Conservation (phyloP, 2,113 vertebrate species). For the Eubucco bourcierii region DNA sequence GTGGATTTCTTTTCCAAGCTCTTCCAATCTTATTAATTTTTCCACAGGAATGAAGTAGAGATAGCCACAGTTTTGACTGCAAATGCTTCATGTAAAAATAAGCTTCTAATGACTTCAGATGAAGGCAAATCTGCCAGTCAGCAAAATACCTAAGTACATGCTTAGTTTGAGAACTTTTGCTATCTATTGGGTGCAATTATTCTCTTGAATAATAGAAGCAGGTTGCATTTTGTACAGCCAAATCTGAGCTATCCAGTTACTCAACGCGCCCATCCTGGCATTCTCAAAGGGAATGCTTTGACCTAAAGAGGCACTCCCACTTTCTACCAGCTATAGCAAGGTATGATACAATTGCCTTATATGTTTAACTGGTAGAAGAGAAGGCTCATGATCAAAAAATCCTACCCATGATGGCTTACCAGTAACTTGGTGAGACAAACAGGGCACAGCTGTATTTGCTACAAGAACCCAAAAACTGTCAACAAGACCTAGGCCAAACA, state of each 20-base stretch:
- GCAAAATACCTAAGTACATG: background rate
- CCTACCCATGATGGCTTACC: background rate
- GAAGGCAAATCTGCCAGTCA: constrained; percentile 25
- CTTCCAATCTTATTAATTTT: constrained; percentile 1
- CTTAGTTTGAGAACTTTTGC: background rate
- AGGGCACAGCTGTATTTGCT: background rate
- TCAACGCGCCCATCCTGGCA: background rate
- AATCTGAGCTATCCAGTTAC: background rate
- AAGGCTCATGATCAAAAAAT: constrained; percentile 44
- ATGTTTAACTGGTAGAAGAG: constrained; percentile 26
- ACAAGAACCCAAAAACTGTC: background rate
- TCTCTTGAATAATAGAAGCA: background rate
- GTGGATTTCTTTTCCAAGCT: constrained; percentile 7
- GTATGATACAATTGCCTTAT: constrained; percentile 3
- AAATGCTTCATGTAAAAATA: constrained; percentile 25
- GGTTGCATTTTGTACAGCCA: background rate
- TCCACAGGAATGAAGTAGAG: constrained; percentile 25
- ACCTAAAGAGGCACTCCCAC: constrained; percentile 9
- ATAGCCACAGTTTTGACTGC: constrained; percentile 15
- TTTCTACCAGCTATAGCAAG: background rate
- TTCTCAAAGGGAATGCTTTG: background rate
- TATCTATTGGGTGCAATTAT: background rate
- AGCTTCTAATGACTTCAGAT: background rate
- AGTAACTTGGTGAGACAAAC: background rate
- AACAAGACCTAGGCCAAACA: background rate